A percentile compares a stretch with the other conserved stretches of the same genome.
These are phyloP conservation scores for Argynnis bischoffii DNA, from an alignment of 2,888 invertebrate species.

Conservation along the genomic window DNA sequence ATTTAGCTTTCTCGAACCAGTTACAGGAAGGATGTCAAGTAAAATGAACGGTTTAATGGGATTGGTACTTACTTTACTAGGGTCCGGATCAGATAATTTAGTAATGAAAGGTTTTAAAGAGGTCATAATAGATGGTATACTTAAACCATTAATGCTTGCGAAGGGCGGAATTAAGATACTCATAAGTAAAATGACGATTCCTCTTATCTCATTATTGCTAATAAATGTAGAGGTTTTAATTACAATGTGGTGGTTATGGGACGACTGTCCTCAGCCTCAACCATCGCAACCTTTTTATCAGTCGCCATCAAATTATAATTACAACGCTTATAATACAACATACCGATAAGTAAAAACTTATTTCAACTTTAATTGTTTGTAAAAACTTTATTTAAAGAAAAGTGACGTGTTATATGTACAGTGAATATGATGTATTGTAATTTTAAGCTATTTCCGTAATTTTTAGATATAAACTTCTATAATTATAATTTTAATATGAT, in stretches of 20 bases:
- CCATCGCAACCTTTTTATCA: not conserved
- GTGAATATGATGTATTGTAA: conserved; percentile 3
- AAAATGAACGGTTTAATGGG: conserved; percentile 65
- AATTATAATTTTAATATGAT: too few relatives aligned
- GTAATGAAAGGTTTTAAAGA: conserved; percentile 64
- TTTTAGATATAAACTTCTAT: too few relatives aligned
- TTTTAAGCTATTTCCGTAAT: not conserved
- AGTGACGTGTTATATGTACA: not conserved
- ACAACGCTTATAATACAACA: conserved; percentile 22
- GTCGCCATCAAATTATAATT: conserved; percentile 3
- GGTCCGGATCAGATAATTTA: conserved; percentile 54
- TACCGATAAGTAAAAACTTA: conserved; percentile 3
- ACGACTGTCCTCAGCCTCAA: conserved; percentile 57
- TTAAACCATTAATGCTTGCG: conserved; percentile 62
- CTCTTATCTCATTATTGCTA: conserved; percentile 64
- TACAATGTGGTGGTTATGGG: conserved; percentile 78
- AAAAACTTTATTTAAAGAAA: not conserved
- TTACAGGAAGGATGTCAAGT: conserved; percentile 55
- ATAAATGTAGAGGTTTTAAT: conserved; percentile 72
- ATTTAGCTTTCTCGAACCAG: conserved; percentile 56
- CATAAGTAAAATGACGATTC: conserved; percentile 70
- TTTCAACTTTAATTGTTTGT: not conserved
- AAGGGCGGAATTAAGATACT: conserved; percentile 69
- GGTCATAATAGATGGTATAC: conserved; percentile 63
- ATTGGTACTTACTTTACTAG: conserved; percentile 60